A percentile compares a stretch with the other conserved stretches of the same genome.
Evolutionary conservation across 2,113 vertebrate genomes (phyloP).

Genomic region (Xiphophorus couchianus): DNA sequence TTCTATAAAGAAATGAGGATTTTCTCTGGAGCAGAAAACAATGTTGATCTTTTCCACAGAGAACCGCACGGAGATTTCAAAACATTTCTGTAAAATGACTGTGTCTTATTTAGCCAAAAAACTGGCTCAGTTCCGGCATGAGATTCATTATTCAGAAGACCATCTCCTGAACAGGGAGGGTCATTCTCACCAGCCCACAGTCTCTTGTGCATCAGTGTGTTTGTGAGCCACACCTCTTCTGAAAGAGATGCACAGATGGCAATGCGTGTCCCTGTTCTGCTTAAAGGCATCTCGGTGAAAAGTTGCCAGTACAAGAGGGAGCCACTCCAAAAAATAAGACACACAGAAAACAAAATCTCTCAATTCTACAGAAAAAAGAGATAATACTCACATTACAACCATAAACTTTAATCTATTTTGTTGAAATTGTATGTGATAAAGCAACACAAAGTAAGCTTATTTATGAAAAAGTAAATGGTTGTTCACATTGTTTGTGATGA

Average conservation of each 20-base stretch:
- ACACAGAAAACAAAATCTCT: no score
- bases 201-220: neutral
- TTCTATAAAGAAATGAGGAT: neutral
- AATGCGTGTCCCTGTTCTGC: slow-evolving; percentile 36
- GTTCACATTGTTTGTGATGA: no score
- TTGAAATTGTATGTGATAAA: no score
- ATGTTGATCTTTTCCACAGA: slow-evolving; percentile 8
- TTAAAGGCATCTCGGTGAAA: slow-evolving; percentile 21
- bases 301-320: no score
- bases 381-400: neutral
- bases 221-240: slow-evolving; percentile 33
- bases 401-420: neutral
- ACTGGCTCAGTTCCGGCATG: slow-evolving; percentile 39
- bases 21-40: slow-evolving; percentile 25
- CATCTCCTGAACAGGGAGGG: slow-evolving; percentile 36
- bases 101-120: slow-evolving; percentile 18
- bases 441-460: no score
- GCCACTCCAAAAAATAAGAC: no score
- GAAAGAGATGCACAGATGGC: slow-evolving; percentile 32
- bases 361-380: neutral
- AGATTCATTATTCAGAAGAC: slow-evolving; percentile 59
- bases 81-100: slow-evolving; percentile 11
- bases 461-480: no score
- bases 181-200: slow-evolving; percentile 27
- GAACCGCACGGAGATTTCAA: neutral